Percentiles rank a stretch among this genome's conserved stretches.
Evolutionary conservation across 1,140 invertebrate species (phyloP).

Genomic region (Trachymyrmex septentrionalis): DNA sequence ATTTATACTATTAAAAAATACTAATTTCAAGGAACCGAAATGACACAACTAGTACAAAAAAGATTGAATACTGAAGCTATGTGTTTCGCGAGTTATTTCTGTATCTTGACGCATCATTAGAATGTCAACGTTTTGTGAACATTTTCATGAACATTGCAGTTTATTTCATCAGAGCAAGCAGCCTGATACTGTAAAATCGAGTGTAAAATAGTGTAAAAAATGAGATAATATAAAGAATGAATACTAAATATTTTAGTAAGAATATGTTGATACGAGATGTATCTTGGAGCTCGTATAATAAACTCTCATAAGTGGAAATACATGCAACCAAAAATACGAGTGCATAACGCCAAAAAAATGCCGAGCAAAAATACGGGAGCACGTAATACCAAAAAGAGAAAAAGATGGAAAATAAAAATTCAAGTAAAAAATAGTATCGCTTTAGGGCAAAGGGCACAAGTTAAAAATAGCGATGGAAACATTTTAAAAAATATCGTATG

Average conservation of each 20-base stretch:
- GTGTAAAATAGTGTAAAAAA: too few species aligned
- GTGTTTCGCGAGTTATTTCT: too few species aligned
- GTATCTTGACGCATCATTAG: too few species aligned
- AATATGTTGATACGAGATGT: neutral
- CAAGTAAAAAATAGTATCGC: neutral
- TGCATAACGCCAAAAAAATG: neutral
- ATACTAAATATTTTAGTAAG: neutral
- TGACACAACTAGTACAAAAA: too few species aligned
- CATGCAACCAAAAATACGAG: slow-evolving; percentile 6
- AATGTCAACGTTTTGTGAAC: too few species aligned
- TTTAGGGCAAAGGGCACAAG: neutral
- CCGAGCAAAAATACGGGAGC: neutral
- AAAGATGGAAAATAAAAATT: slow-evolving; percentile 10
- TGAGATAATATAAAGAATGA: too few species aligned
- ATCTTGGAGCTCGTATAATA: neutral
- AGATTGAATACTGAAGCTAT: too few species aligned
- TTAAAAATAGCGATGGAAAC: neutral
- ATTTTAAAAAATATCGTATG: neutral
- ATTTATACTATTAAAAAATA: too few species aligned
- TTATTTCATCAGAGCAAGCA: too few species aligned
- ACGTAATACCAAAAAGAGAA: neutral
- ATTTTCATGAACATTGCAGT: too few species aligned
- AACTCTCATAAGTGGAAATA: slow-evolving; percentile 15
- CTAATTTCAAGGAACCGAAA: too few species aligned
- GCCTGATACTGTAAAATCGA: too few species aligned